Conservation (phyloP, 2,888 invertebrate species). For the Xanthorhoe designata region DNA sequence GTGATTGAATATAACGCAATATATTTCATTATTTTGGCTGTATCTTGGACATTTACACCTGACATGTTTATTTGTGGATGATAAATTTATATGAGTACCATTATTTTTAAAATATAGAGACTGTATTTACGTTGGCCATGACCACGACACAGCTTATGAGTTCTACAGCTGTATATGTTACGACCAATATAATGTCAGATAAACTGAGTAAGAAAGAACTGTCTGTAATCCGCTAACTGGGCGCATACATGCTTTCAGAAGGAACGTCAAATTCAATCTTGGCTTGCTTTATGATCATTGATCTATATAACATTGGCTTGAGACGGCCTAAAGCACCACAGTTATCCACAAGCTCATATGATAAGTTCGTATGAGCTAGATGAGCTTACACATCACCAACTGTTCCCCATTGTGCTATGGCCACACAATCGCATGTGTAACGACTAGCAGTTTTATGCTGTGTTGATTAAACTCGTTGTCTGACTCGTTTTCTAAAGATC, state of each 20-base stretch:
- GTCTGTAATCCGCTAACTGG: too few species aligned
- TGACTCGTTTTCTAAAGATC: constrained; percentile 34
- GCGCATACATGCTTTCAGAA: too few species aligned
- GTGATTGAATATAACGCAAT: constrained; percentile 57
- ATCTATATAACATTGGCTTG: too few species aligned
- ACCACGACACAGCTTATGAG: constrained; percentile 36
- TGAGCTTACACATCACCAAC: constrained; percentile 2
- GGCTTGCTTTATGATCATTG: too few species aligned
- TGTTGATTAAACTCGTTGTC: constrained; percentile 43
- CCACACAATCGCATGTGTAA: constrained; percentile 44
- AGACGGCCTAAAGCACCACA: too few species aligned
- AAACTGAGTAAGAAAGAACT: too few species aligned
- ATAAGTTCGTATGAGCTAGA: not conserved
- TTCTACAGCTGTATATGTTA: constrained; percentile 9
- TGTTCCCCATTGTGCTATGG: constrained; percentile 38
- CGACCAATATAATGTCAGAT: not conserved
- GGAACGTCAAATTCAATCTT: too few species aligned
- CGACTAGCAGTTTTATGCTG: constrained; percentile 41
- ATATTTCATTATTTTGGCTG: constrained; percentile 49
- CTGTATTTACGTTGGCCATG: constrained; percentile 45
- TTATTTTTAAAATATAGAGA: constrained; percentile 51
- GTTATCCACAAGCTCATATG: too few species aligned
- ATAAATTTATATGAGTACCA: constrained; percentile 52
- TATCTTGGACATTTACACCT: constrained; percentile 62
- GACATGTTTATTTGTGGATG: constrained; percentile 56